Conservation (phyloP, 2,888 invertebrate genomes). For the Cantharis rustica region DNA sequence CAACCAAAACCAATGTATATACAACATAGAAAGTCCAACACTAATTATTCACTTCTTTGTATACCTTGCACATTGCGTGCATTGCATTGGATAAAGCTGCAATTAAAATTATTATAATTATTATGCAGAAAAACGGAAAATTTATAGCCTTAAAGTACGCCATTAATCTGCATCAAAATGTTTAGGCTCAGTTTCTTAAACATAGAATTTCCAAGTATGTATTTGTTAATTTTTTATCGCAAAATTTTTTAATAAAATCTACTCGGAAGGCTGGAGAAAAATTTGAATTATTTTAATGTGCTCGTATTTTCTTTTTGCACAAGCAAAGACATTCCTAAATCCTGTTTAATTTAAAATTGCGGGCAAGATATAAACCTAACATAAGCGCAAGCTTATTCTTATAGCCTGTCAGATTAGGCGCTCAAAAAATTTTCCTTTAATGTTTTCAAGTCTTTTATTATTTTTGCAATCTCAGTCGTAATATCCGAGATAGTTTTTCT, state of each 20-base stretch:
- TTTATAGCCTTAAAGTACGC: not conserved
- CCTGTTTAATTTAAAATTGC: constrained; percentile 1
- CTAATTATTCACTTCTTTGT: too few species aligned
- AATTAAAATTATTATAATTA: not conserved
- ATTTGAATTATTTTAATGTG: not conserved
- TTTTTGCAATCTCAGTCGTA: not conserved
- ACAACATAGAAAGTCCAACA: not conserved
- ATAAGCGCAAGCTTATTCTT: constrained; percentile 2
- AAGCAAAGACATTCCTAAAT: constrained; percentile 2
- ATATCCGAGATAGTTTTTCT: not conserved
- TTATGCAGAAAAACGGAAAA: not conserved
- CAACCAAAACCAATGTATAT: not conserved
- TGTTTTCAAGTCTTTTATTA: not conserved
- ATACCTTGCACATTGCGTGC: not conserved
- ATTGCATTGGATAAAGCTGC: not conserved
- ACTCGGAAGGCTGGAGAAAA: not conserved
- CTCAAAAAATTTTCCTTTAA: not conserved
- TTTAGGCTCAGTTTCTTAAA: not conserved
- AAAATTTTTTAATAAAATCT: not conserved
- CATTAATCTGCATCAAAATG: not conserved
- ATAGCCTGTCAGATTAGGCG: not conserved
- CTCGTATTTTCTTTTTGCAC: not conserved
- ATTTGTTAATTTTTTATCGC: not conserved
- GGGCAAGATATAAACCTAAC: not conserved
- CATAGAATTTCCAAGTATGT: not conserved